Evolutionary conservation across 2,888 invertebrate species (phyloP).

Genomic region (Pedicia rivosa): DNA sequence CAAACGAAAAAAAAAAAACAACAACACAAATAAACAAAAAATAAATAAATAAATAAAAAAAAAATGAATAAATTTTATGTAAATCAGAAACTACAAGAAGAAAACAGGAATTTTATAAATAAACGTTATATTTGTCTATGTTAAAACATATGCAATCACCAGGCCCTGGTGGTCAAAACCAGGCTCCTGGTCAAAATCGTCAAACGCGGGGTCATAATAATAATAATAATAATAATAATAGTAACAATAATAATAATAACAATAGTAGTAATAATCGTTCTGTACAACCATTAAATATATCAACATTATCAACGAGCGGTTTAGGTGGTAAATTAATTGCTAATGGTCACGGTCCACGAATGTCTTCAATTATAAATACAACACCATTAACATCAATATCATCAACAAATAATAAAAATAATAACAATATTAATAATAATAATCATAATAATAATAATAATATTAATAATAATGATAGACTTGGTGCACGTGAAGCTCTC

Average conservation of each 20-base stretch:
- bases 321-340: conserved; percentile 13
- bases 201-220: conserved; percentile 15
- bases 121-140: conserved; percentile 12
- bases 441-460: conserved; percentile 24
- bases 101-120: conserved; percentile 1
- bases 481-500: conserved; percentile 61
- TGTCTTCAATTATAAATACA: conserved; percentile 23
- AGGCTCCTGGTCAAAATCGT: conserved; percentile 25
- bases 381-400: conserved; percentile 20
- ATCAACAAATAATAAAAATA: conserved; percentile 16
- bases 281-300: conserved; percentile 48
- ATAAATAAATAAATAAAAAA: too few species aligned
- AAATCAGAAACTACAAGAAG: too few species aligned
- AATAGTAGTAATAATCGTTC: conserved; percentile 23
- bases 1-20: too few species aligned
- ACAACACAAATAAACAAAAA: too few species aligned
- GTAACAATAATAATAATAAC: conserved; percentile 13
- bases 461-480: conserved; percentile 27
- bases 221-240: conserved; percentile 16
- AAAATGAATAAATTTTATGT: too few species aligned
- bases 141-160: conserved; percentile 20
- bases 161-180: too few species aligned
- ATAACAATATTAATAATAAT: conserved; percentile 23
- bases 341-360: conserved; percentile 28
- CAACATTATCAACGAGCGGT: conserved; percentile 34